phyloP scores from a whole-genome alignment of 2,797 vertebrate species.

The Botia kubotai region DNA sequence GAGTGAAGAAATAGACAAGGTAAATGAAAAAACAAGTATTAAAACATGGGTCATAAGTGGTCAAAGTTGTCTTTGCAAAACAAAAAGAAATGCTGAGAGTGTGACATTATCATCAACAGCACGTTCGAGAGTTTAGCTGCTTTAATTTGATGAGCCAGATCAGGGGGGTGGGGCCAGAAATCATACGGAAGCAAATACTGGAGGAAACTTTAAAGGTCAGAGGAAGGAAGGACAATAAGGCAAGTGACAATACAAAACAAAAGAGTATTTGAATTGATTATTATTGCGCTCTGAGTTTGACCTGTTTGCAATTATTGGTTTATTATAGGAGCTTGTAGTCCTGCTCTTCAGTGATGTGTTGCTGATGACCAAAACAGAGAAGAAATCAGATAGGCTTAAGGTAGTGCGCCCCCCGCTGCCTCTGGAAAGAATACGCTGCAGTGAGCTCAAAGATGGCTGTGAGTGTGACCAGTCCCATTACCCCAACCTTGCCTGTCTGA shows the following conservation, averaged over 20 bases:
- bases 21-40: slow-evolving; percentile 62
- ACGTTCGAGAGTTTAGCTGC: slow-evolving; percentile 74
- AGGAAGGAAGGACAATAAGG: slow-evolving; percentile 84
- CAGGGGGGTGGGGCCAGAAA: slow-evolving; percentile 68
- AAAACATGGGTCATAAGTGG: not conserved
- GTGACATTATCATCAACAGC: slow-evolving; percentile 65
- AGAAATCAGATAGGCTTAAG: slow-evolving; percentile 81
- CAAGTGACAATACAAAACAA: slow-evolving; percentile 52
- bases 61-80: not conserved
- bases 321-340: slow-evolving; percentile 78
- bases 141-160: slow-evolving; percentile 82
- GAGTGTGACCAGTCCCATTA: slow-evolving; percentile 66
- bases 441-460: slow-evolving; percentile 81
- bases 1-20: slow-evolving; percentile 86
- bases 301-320: not conserved
- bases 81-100: too few species aligned
- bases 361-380: slow-evolving; percentile 83
- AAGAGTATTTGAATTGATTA: not conserved
- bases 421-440: slow-evolving; percentile 80
- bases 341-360: slow-evolving; percentile 87
- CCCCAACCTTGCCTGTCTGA: not conserved
- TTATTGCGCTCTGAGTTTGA: not conserved
- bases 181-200: slow-evolving; percentile 79
- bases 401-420: slow-evolving; percentile 83
- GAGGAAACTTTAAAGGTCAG: slow-evolving; percentile 81